These are phyloP conservation scores for Champsocephalus esox DNA, from an alignment of 2,797 vertebrate genomes.

Conservation along the genomic window DNA sequence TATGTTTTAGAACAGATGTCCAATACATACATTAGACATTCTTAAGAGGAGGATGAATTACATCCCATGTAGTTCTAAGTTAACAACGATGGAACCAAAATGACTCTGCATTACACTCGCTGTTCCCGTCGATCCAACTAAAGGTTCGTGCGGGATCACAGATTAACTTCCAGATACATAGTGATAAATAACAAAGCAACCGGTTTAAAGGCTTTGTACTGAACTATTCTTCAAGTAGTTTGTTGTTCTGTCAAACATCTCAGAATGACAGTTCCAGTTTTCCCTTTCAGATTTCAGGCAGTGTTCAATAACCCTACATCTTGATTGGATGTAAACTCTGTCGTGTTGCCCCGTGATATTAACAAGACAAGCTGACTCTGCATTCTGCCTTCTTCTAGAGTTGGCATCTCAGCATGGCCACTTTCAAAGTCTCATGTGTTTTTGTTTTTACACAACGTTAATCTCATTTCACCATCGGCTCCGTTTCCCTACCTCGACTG, in stretches of 20 bases:
- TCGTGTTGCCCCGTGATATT: conserved; percentile 57
- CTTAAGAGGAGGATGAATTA: too few species aligned
- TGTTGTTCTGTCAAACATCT: conserved; percentile 20
- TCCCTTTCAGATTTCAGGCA: conserved; percentile 30
- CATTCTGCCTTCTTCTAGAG: conserved; percentile 32
- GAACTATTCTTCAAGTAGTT: conserved; percentile 1
- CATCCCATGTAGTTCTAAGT: neutral
- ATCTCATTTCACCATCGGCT: conserved; percentile 31
- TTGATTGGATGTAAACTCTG: conserved; percentile 41
- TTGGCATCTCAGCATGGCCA: conserved; percentile 15
- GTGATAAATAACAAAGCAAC: neutral
- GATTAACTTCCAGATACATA: too few species aligned
- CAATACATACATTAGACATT: neutral
- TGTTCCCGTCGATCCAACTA: too few species aligned
- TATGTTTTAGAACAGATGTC: neutral
- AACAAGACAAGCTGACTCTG: conserved; percentile 54
- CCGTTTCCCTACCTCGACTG: conserved; percentile 25
- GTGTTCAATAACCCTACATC: conserved; percentile 44
- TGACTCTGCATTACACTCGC: neutral
- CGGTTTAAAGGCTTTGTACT: conserved; percentile 17
- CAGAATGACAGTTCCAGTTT: conserved; percentile 19
- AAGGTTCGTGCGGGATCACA: too few species aligned
- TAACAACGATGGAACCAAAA: neutral
- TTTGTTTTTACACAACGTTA: conserved; percentile 31
- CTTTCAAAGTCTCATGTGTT: conserved; percentile 20